Percentiles rank a stretch among this genome's conserved stretches.
phyloP scores from a whole-genome alignment of 2,797 vertebrate genomes.

The Ciconia nigra region DNA sequence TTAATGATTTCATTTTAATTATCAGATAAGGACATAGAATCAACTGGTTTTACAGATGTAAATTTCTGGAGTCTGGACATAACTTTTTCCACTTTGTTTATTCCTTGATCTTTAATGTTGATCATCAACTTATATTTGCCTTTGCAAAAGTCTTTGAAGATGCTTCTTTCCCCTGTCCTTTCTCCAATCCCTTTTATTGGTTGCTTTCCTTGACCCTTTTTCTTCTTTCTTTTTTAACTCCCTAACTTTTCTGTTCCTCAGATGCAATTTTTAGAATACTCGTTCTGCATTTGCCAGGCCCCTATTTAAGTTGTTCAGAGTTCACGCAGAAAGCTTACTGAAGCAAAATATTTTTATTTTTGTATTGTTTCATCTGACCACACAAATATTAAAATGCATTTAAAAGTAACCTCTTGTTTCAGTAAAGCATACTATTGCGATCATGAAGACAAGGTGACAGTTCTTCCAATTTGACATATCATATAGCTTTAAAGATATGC shows the following conservation, averaged over 20 bases:
- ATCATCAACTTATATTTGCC: background rate
- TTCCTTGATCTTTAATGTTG: background rate
- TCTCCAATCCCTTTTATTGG: background rate
- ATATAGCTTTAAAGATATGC: background rate
- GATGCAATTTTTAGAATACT: background rate
- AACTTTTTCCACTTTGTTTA: background rate
- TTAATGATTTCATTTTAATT: slow-evolving; percentile 17
- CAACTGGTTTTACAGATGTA: background rate
- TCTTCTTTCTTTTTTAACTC: background rate
- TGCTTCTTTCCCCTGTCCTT: background rate
- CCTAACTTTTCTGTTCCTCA: background rate
- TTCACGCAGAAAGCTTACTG: background rate
- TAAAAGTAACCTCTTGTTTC: background rate
- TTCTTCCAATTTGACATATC: background rate
- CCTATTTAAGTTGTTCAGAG: background rate
- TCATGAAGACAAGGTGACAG: background rate
- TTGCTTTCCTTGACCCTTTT: background rate
- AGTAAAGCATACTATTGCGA: background rate
- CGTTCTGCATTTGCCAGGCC: background rate
- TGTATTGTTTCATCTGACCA: background rate
- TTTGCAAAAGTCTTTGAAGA: background rate
- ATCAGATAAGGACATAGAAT: background rate
- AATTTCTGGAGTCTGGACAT: background rate
- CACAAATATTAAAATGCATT: background rate
- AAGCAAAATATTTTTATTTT: background rate